phyloP scores from a whole-genome alignment of 2,888 invertebrate species.

The Ophion ventricosus region DNA sequence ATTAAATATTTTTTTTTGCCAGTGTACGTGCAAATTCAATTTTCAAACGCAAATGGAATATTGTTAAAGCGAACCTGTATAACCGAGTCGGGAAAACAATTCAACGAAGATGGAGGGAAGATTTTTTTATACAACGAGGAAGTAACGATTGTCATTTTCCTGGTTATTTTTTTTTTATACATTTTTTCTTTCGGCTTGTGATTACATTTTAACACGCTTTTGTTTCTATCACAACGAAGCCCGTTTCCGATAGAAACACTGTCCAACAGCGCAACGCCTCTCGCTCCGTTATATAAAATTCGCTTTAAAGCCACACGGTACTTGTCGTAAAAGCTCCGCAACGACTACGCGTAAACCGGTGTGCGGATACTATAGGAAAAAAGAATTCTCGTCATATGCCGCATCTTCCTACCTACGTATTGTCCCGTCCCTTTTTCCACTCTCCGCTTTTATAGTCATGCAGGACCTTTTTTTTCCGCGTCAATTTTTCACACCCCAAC shows the following conservation, averaged over 20 bases:
- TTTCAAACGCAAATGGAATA: no score
- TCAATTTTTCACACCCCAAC: constrained; percentile 58
- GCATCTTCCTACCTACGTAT: constrained; percentile 28
- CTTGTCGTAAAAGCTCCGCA: constrained; percentile 34
- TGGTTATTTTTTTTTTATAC: no score
- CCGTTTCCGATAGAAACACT: constrained; percentile 15
- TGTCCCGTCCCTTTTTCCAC: constrained; percentile 32
- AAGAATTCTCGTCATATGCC: constrained; percentile 36
- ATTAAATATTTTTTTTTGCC: no score
- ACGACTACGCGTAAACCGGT: constrained; percentile 31
- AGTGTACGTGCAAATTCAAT: no score
- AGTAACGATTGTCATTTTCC: background rate
- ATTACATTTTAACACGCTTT: background rate
- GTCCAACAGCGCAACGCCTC: background rate
- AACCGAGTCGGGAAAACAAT: no score
- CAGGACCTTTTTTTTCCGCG: constrained; percentile 52
- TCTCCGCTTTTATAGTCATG: constrained; percentile 29
- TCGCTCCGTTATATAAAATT: constrained; percentile 26
- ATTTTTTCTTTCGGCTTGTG: background rate
- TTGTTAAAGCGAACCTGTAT: no score
- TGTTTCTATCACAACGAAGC: constrained; percentile 8
- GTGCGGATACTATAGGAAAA: constrained; percentile 24
- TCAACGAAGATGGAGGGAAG: background rate
- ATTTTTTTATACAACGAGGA: background rate
- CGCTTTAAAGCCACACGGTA: constrained; percentile 8